Base-by-base conservation (phyloP, 2,888 invertebrate genomes). In the Euproctis similis region DNA sequence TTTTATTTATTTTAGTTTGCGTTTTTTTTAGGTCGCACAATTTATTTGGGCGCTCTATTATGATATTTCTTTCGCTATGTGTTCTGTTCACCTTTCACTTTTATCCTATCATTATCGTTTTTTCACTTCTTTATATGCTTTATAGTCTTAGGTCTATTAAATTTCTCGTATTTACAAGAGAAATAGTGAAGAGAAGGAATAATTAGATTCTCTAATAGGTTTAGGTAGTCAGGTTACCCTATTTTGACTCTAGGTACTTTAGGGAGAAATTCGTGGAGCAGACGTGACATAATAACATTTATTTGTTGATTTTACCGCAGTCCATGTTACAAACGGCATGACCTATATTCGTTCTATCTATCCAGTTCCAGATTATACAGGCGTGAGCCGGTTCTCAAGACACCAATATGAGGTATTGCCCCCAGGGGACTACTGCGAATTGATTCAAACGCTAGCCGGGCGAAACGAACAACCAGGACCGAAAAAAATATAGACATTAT, bases 381-480 rank as follows among this genome's bases (percentile, higher is more conserved):
- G 43, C 37, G 38, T 38, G 50, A 46, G 39, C 30, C 27, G 30
- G 31, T 33, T 49, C 55, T 50, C 48, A 49, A 50, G 57, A 51
- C 57, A 48, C 43, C 46, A 47, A 53, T 59, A 59, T 65, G 65
- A 69, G 52, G 42, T 53, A 66, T 59, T 42, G 56, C 50, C 36
- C 60, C 47, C 50, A 21, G 29, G 64, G 58, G 62, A 53, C 37
- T 20, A 28, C 28, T 33, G 53, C 49, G 52, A 66, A 68, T 68
- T 67, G 64, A 67, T 63, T 67, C 51, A 41, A 39, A 55, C 46
- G 41, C 40, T 39, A 40, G 35, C 39, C 42, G 41, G 39, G 50
- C 56, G 59, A 62, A 61, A 61, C 53, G 49, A 52, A 54, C 46
- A 53, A 58, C 48, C 37, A 36, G 41, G n/a, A n/a, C n/a, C 29